These are phyloP conservation scores for Brachypalpus laphriformis DNA, from an alignment of 2,888 invertebrate genomes.

Conservation along the genomic window DNA sequence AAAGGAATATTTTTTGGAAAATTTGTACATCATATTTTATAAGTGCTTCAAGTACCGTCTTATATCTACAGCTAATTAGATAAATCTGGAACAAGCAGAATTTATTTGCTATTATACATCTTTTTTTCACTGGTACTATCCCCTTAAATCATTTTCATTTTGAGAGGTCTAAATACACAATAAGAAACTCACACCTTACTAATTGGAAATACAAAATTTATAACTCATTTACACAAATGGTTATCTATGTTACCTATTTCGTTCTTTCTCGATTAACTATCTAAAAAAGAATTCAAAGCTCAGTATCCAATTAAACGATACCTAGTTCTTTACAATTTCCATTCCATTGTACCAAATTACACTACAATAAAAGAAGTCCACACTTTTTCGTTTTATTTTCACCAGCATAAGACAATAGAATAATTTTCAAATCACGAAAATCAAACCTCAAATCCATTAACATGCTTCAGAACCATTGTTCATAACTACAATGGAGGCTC, in stretches of 20 bases:
- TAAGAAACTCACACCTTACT: background rate
- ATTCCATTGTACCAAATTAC: background rate
- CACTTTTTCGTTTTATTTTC: background rate
- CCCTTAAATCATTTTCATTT: no score
- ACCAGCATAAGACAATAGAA: slow-evolving; percentile 35
- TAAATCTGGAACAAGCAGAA: no score
- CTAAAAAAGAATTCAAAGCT: background rate
- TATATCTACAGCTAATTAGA: no score
- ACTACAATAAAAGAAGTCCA: background rate
- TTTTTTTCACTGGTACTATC: no score
- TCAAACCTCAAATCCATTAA: slow-evolving; percentile 62
- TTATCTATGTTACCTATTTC: background rate
- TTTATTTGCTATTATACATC: no score
- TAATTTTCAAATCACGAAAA: slow-evolving; percentile 59
- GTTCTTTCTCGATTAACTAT: background rate
- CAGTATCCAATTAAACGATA: background rate
- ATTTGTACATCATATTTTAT: no score
- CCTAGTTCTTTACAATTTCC: background rate
- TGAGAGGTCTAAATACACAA: no score
- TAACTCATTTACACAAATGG: background rate
- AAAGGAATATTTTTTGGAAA: no score
- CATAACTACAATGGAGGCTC: slow-evolving; percentile 40
- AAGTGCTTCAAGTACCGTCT: no score
- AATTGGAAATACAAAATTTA: background rate
- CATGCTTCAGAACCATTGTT: slow-evolving; percentile 44